phyloP scores from a whole-genome alignment of 1,140 invertebrate species.

The Cyclina sinensis region DNA sequence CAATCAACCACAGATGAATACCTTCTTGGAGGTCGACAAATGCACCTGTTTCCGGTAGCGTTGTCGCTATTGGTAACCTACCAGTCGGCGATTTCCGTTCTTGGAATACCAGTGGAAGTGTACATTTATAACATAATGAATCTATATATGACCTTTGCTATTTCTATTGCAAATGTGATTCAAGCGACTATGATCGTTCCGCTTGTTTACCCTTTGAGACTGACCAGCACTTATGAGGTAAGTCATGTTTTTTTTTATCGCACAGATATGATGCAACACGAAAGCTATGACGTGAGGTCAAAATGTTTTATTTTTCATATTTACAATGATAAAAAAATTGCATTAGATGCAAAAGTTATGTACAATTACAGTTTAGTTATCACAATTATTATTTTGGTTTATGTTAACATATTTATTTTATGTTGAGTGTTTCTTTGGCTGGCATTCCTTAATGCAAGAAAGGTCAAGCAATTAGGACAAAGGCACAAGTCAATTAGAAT shows the following conservation, averaged over 20 bases:
- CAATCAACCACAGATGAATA: slow-evolving; percentile 94
- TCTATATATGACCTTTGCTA: slow-evolving; percentile 59
- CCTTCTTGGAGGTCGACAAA: slow-evolving; percentile 91
- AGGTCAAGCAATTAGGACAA: too few species aligned
- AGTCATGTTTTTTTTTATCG: slow-evolving; percentile 2
- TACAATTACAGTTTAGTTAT: too few species aligned
- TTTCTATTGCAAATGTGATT: slow-evolving; percentile 72
- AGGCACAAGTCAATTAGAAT: too few species aligned
- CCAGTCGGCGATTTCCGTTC: slow-evolving; percentile 95
- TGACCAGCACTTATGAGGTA: slow-evolving; percentile 85
- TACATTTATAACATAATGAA: slow-evolving; percentile 87
- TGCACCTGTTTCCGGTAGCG: slow-evolving; percentile 89
- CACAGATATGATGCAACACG: neutral
- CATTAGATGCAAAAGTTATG: too few species aligned
- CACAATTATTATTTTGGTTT: too few species aligned
- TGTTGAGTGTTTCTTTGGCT: too few species aligned
- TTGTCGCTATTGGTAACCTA: slow-evolving; percentile 89
- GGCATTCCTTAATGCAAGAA: too few species aligned
- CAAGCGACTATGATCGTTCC: slow-evolving; percentile 79
- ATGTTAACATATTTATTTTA: too few species aligned
- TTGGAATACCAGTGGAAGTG: slow-evolving; percentile 95
- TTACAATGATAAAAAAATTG: too few species aligned
- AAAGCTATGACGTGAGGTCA: too few species aligned
- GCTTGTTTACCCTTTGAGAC: slow-evolving; percentile 80
- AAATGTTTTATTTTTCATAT: too few species aligned